Evolutionary conservation across 1,140 invertebrate species (phyloP), one percentile per base, ranked within the genome.

Genomic region (Leucophenga varia): DNA sequence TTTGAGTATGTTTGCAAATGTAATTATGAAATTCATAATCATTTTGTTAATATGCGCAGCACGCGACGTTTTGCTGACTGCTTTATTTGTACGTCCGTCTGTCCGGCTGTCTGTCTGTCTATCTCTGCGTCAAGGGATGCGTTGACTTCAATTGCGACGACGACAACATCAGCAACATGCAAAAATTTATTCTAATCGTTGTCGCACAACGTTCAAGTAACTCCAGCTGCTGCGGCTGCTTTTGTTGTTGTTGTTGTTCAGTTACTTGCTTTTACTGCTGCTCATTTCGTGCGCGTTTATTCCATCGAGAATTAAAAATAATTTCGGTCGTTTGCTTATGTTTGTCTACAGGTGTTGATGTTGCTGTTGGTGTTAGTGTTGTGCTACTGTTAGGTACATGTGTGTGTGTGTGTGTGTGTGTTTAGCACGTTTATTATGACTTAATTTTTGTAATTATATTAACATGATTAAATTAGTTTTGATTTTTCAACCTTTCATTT

Each of bases 11-110:
- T 41, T 30, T n/a, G 21, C 25, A 28, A 42, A 43, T 56, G 64
- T 67, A 67, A 67, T 67, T 67, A 67, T 67, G 64, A 68, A 68
- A 69, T 67, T 67, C 64, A 67, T 68, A 67, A 67, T 67, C 59
- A 67, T 67, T 67, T 67, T 56, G 64, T 68, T 67, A 67, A 67
- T 67, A 67, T 67, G 54, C 64, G 64, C 64, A 63, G 54, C 64
- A 67, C 64, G 64, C 64, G 55, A 59, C 48, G 43, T 56, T n/a
- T n/a, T 54, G 53, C 42, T 10, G 22, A 25, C 22, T 25, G 22
- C 22, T 10, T 5, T 6, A 6, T 6, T 25, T 25, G 5, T 25
- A 25, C n/a, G n/a, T n/a, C n/a, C n/a, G n/a, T n/a, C n/a, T n/a
- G n/a, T n/a, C n/a, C n/a, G n/a, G n/a, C n/a, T n/a, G n/a, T n/a